Base-by-base conservation (phyloP, 1,140 invertebrate species). In the Tribolium madens region DNA sequence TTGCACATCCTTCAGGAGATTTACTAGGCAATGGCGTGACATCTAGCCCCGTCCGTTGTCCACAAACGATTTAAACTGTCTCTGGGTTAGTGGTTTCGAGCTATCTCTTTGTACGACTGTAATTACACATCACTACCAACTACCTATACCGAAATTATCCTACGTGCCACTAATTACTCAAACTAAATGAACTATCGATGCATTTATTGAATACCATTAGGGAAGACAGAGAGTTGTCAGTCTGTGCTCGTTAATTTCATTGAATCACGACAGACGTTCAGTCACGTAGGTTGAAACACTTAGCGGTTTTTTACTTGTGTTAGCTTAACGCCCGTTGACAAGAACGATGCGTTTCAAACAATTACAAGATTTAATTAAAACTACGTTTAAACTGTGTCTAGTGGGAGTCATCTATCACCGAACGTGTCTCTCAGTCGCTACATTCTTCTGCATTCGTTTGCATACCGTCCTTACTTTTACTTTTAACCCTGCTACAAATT, bases 311-410 rank as follows among this genome's bases (percentile, higher is more conserved):
- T 79, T 78, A 73, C 73, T 76, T 75, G 73, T 83, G 81, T 82
- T 76, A 71, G 76, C 78, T 81, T 79, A 76, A 76, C 64, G 21
- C 46, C 78, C 73, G 77, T 80, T 82, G 80, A 82, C 80, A 74
- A 77, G 77, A 71, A 53, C 47, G 77, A 72, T 79, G 78, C 77
- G 81, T 81, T 80, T 83, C 77, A 80, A 85, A 85, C 84, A 85
- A 85, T 85, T 85, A 85, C 84, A 80, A 84, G 84, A 84, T 85
- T 85, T 85, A 85, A 85, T 85, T 85, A 85, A 85, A 85, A 85
- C 83, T 84, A 83, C 81, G 84, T 79, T 82, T 81, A 80, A 83
- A 81, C 80, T 80, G 77, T 82, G 81, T 81, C 83, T 84, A 78
- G 78, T 81, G 82, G 81, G 84, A 84, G 81, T 84, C 84, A 84